Percentiles rank a stretch among this genome's conserved stretches.
Conservation (phyloP, 2,113 vertebrate genomes). For the Pogonocichla stellata region DNA sequence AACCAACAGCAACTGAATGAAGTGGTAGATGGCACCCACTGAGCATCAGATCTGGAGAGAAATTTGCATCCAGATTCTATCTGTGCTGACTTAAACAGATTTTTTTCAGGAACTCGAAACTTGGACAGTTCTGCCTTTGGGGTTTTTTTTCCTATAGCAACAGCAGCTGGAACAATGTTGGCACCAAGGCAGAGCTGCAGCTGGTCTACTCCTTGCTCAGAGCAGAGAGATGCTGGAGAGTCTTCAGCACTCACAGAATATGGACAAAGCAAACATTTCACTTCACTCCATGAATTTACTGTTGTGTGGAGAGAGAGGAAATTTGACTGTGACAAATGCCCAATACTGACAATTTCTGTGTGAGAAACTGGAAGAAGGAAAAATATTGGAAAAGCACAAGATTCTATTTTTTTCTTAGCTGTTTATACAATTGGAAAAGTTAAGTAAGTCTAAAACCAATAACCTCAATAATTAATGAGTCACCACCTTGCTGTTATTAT, state of each 20-base stretch:
- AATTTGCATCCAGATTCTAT: not conserved
- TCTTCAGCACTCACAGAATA: not conserved
- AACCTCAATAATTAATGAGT: too few species aligned
- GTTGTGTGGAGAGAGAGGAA: not conserved
- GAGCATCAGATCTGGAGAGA: not conserved
- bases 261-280: not conserved
- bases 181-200: not conserved
- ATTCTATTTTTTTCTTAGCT: not conserved
- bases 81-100: not conserved
- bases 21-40: not conserved
- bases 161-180: not conserved
- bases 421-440: conserved; percentile 51
- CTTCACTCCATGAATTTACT: not conserved
- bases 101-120: conserved; percentile 32
- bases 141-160: not conserved
- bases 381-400: not conserved
- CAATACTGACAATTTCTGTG: not conserved
- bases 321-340: not conserved
- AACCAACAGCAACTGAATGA: not conserved
- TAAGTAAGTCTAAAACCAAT: conserved; percentile 51
- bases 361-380: not conserved
- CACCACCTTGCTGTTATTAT: conserved; percentile 47
- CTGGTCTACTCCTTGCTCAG: not conserved
- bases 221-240: not conserved
- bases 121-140: conserved; percentile 33